Evolutionary conservation across 2,797 vertebrate genomes (phyloP), one percentile per base, ranked within the genome.

Genomic region (Silurus lanzhouensis): DNA sequence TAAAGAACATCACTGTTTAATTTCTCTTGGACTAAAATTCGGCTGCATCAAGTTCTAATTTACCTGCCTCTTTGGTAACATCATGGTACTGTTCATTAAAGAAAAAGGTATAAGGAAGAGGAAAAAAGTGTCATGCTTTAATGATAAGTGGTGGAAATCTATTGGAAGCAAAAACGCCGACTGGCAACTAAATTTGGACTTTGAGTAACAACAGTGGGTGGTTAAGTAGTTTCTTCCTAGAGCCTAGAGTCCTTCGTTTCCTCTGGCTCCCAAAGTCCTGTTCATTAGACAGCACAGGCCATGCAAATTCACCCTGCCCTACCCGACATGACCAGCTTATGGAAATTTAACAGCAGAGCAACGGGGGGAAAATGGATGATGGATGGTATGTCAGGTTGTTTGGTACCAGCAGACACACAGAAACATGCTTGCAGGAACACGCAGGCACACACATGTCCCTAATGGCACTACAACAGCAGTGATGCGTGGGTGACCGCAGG

Each of bases 391-490:
- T 85, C 86, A 84, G 77, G 44, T 83, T 84, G 85, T 88, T 87
- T 87, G 83, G 77, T 88, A 90, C 77, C 31, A n/a, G 19, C 71
- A 77, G 55, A 79, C 61, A 78, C 83, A 79, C 38, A 91, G 88
- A 90, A 90, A 91, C 89, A 91, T 89, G 91, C 90, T 92, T 89
- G 90, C 89, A 91, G 84, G 89, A 84, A 82, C 89, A 81, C 83
- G 68, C 83, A 67, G 75, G 83, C 75, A 94, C 92, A 94, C 93
- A 94, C 92, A 52, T 52, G 91, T 93, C 91, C 88, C 90, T 89
- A 86, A 88, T 86, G 87, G 86, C 84, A 76, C 82, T 61, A 88
- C 84, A 88, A 86, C 86, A 87, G 85, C 82, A 87, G 82, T 84
- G 87, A 87, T 88, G 87, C 85, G 85, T 87, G 82, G 87, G 68